phyloP scores from a whole-genome alignment of 2,888 invertebrate species.

The Cheilosia urbana region DNA sequence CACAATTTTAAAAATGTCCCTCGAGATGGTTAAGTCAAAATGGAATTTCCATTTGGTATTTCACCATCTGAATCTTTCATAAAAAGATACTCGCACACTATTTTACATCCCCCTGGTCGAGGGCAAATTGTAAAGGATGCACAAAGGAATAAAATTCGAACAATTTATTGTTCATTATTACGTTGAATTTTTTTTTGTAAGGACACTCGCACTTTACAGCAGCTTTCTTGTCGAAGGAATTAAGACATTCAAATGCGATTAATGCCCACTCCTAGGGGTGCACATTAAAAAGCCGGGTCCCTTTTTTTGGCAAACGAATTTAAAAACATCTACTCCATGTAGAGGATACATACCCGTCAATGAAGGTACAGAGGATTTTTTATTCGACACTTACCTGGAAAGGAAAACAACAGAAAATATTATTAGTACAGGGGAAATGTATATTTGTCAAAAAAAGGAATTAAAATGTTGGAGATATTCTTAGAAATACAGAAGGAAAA shows the following conservation, averaged over 20 bases:
- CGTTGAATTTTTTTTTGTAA: conserved; percentile 43
- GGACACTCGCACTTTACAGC: conserved; percentile 4
- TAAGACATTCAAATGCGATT: conserved; percentile 68
- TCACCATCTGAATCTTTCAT: conserved; percentile 37
- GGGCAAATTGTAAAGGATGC: conserved; percentile 50
- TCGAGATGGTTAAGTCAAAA: conserved; percentile 59
- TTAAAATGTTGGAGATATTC: not conserved
- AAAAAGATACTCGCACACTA: conserved; percentile 11
- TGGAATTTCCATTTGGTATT: conserved; percentile 57
- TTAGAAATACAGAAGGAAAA: not conserved
- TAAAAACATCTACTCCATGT: conserved; percentile 1
- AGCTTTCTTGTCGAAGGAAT: conserved; percentile 42
- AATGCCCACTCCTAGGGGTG: conserved; percentile 19
- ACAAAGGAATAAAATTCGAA: conserved; percentile 72
- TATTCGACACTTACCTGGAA: conserved; percentile 55
- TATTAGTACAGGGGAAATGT: not conserved
- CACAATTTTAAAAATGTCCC: conserved; percentile 61
- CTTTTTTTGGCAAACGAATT: not conserved
- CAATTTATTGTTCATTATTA: conserved; percentile 69
- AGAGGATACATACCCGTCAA: conserved; percentile 18
- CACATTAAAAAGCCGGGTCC: conserved; percentile 8
- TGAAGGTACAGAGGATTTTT: not conserved
- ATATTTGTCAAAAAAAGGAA: not conserved
- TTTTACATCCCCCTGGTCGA: not conserved
- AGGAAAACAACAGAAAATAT: not conserved